phyloP scores from a whole-genome alignment of 2,797 vertebrate genomes.

The Cryptoblepharus egeriae region DNA sequence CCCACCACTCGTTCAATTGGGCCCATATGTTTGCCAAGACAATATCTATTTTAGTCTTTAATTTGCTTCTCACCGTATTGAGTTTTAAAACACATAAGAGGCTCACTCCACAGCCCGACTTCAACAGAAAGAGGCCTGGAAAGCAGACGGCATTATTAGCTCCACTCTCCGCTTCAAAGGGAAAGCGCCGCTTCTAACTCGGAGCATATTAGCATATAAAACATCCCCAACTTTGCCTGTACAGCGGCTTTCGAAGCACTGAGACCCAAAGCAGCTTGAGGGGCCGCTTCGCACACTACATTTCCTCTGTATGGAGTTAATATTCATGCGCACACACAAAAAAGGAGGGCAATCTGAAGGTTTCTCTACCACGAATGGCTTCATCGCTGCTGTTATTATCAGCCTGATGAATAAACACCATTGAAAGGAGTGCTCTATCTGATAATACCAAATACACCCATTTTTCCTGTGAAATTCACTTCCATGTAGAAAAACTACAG shows the following conservation, averaged over 20 bases:
- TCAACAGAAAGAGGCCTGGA: background rate
- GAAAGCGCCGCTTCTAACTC: slow-evolving; percentile 4
- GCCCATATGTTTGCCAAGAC: background rate
- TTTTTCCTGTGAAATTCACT: background rate
- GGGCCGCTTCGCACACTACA: background rate
- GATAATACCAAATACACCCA: background rate
- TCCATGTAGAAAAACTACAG: background rate
- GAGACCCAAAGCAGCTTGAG: slow-evolving; percentile 1
- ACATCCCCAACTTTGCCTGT: background rate
- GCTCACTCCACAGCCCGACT: background rate
- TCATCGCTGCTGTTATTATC: background rate
- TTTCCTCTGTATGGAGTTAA: slow-evolving; percentile 9
- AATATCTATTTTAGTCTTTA: background rate
- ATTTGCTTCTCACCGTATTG: background rate
- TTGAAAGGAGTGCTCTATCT: background rate
- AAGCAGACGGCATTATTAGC: slow-evolving; percentile 3
- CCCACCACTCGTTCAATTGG: background rate
- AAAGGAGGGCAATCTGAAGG: background rate
- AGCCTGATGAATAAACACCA: background rate
- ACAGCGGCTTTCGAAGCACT: background rate
- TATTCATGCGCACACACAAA: background rate
- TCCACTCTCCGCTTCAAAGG: slow-evolving; percentile 13
- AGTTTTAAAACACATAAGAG: background rate
- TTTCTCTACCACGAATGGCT: background rate
- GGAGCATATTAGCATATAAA: slow-evolving; percentile 26